Evolutionary conservation across 2,888 invertebrate species (phyloP).

Genomic region (Myopa tessellatipennis): DNA sequence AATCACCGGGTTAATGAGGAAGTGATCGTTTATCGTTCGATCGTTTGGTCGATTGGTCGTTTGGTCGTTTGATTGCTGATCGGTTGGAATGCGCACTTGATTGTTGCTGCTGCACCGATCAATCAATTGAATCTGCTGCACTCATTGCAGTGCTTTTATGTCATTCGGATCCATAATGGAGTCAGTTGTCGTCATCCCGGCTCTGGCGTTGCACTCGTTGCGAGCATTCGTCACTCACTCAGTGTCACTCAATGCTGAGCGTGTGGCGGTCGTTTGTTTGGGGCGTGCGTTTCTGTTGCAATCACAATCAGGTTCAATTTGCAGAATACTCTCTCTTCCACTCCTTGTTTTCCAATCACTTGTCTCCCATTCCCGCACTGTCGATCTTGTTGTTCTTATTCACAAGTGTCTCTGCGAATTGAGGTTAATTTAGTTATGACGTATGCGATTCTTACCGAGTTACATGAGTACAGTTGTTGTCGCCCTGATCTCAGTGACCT

Average conservation of each 20-base stretch:
- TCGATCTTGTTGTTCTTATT: not conserved
- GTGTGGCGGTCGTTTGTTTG: slow-evolving; percentile 2
- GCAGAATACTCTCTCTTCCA: slow-evolving; percentile 47
- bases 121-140: slow-evolving; percentile 56
- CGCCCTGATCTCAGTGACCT: not conserved
- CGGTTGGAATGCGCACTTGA: not conserved
- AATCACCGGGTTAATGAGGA: slow-evolving; percentile 43
- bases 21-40: slow-evolving; percentile 38
- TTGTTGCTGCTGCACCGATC: slow-evolving; percentile 50
- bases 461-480: not conserved
- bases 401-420: not conserved
- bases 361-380: not conserved
- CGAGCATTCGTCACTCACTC: not conserved
- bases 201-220: not conserved
- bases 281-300: slow-evolving; percentile 9
- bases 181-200: slow-evolving; percentile 24
- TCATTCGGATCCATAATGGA: slow-evolving; percentile 8
- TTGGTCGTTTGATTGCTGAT: slow-evolving; percentile 12
- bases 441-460: not conserved
- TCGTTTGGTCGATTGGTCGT: not conserved
- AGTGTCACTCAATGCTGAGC: not conserved
- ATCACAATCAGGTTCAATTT: slow-evolving; percentile 45
- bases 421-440: slow-evolving; percentile 37
- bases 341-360: not conserved
- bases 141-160: slow-evolving; percentile 7